Percentiles rank a stretch among this genome's conserved stretches.
Conservation (phyloP, 2,113 vertebrate species). For the Protomyctophum bolini region DNA sequence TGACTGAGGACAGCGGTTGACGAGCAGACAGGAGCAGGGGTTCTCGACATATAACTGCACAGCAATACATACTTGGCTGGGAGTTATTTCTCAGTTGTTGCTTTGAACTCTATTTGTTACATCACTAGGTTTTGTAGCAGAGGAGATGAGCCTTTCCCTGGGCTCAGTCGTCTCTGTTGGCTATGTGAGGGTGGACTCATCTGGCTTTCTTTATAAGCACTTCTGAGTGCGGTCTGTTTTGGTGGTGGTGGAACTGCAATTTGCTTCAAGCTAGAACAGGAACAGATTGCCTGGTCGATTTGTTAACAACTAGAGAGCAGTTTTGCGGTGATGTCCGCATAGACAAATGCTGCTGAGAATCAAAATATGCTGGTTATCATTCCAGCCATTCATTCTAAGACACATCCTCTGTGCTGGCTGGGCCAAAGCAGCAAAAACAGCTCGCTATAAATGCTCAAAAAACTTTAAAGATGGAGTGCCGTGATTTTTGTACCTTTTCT, state of each 20-base stretch:
- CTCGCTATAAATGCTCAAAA: too few relatives aligned
- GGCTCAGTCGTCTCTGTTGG: not conserved
- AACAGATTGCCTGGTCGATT: not conserved
- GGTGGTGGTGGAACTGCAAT: not conserved
- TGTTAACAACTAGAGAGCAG: too few relatives aligned
- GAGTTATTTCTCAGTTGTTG: not conserved
- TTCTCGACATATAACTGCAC: not conserved
- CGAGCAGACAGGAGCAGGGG: slow-evolving; percentile 1
- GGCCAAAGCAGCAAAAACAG: too few relatives aligned
- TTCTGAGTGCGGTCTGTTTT: not conserved
- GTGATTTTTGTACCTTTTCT: too few relatives aligned
- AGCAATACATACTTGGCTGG: not conserved
- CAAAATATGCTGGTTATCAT: too few relatives aligned
- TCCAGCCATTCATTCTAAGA: too few relatives aligned
- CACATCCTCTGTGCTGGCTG: too few relatives aligned
- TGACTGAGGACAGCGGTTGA: not conserved
- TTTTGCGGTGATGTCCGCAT: too few relatives aligned
- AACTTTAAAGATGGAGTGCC: too few relatives aligned
- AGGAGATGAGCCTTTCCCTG: not conserved
- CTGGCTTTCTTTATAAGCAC: not conserved
- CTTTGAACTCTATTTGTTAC: slow-evolving; percentile 10
- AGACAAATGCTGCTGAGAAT: too few relatives aligned
- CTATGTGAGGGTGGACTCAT: not conserved
- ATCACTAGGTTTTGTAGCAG: not conserved
- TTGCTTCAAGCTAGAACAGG: not conserved